A percentile compares a stretch with the other conserved stretches of the same genome.
phyloP scores from a whole-genome alignment of 2,888 invertebrate species.

The Amaurobius ferox region DNA sequence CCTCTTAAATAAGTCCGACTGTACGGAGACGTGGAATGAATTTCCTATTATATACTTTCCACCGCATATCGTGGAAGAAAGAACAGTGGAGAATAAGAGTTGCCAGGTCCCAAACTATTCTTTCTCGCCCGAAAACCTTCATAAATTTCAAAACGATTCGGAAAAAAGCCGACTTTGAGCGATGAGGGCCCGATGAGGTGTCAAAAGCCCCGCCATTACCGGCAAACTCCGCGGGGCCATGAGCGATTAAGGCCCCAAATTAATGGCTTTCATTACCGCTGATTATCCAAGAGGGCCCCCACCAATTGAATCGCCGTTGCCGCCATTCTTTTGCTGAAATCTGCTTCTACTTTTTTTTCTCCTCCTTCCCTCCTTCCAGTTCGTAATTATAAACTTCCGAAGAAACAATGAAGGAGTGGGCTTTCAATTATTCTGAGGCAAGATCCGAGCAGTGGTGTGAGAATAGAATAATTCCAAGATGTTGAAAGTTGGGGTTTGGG shows the following conservation, averaged over 20 bases:
- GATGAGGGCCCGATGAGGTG: slow-evolving; percentile 61
- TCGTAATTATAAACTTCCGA: slow-evolving; percentile 51
- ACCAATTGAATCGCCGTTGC: slow-evolving; percentile 65
- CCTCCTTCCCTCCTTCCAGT: slow-evolving; percentile 4
- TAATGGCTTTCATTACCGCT: slow-evolving; percentile 72
- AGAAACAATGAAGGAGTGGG: slow-evolving; percentile 49
- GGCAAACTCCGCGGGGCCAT: slow-evolving; percentile 15
- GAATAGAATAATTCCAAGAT: too few species aligned
- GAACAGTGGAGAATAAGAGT: background rate
- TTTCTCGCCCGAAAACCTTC: background rate
- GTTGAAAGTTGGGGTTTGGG: too few species aligned
- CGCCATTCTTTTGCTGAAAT: slow-evolving; percentile 37
- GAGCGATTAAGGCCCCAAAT: slow-evolving; percentile 70
- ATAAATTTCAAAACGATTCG: slow-evolving; percentile 1
- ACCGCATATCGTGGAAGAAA: too few species aligned
- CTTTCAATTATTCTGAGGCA: slow-evolving; percentile 20
- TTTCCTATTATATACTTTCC: too few species aligned
- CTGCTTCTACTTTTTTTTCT: slow-evolving; percentile 38
- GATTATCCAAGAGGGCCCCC: slow-evolving; percentile 54
- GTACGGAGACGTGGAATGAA: too few species aligned
- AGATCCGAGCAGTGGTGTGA: background rate
- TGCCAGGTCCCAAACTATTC: background rate
- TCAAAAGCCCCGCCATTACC: slow-evolving; percentile 61
- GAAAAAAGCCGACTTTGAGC: slow-evolving; percentile 56
- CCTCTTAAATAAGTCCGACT: too few species aligned